Evolutionary conservation across 2,797 vertebrate genomes (phyloP).

Genomic region (Sebastes elongatus): DNA sequence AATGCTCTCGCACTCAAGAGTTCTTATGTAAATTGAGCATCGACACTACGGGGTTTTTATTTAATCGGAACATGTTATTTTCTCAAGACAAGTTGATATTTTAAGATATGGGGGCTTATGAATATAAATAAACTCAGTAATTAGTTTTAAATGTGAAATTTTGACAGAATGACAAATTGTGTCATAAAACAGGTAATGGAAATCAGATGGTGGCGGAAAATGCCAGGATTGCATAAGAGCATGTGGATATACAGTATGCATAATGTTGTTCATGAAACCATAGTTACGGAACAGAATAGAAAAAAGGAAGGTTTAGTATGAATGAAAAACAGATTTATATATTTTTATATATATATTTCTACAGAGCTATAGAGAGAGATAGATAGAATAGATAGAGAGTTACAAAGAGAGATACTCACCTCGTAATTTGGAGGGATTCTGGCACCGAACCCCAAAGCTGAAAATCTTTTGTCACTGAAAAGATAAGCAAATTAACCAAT

Average conservation of each 20-base stretch:
- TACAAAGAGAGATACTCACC: constrained; percentile 77
- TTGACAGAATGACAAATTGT: constrained; percentile 57
- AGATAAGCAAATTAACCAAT: constrained; percentile 53
- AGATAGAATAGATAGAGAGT: neutral
- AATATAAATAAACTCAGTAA: constrained; percentile 68
- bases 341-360: too few species aligned
- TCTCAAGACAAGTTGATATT: constrained; percentile 56
- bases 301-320: neutral
- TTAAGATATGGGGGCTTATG: constrained; percentile 50
- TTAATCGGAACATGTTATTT: constrained; percentile 49
- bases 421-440: constrained; percentile 96
- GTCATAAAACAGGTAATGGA: constrained; percentile 43
- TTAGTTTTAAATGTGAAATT: constrained; percentile 65
- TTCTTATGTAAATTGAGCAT: constrained; percentile 61
- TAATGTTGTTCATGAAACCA: constrained; percentile 30
- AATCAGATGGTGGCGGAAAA: constrained; percentile 38
- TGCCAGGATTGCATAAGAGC: constrained; percentile 14
- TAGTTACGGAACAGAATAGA: neutral
- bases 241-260: constrained; percentile 19
- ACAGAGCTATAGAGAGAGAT: too few species aligned
- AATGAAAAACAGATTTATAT: neutral
- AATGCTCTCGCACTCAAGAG: constrained; percentile 54
- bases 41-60: constrained; percentile 48
- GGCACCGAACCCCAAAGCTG: constrained; percentile 96
- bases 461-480: constrained; percentile 94